Evolutionary conservation across 2,113 vertebrate species (phyloP).

Genomic region (Nanger granti): DNA sequence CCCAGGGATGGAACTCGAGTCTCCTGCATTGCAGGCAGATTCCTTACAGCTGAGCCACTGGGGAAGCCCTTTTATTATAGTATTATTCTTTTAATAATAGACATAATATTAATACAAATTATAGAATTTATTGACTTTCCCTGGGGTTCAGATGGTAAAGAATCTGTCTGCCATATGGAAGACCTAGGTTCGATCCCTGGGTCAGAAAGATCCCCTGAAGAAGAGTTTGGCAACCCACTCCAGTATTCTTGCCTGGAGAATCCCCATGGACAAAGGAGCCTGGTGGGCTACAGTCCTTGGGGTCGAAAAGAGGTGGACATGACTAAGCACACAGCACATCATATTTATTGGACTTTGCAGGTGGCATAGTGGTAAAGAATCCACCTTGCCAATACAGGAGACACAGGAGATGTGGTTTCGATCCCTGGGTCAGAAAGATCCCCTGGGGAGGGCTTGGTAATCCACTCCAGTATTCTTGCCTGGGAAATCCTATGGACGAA

Average conservation of each 20-base stretch:
- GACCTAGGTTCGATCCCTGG: neutral
- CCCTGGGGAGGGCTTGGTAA: neutral
- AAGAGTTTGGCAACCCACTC: neutral
- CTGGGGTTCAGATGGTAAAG: neutral
- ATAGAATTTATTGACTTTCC: neutral
- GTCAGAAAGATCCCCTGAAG: neutral
- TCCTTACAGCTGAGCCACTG: neutral
- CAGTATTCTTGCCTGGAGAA: neutral
- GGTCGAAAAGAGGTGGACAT: neutral
- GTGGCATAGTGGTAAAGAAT: neutral
- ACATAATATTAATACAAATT: neutral
- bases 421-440: neutral
- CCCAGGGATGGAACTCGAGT: neutral
- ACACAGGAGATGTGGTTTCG: neutral
- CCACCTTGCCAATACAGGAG: neutral
- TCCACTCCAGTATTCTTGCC: neutral
- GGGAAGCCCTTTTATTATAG: neutral
- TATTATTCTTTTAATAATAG: neutral
- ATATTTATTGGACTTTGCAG: neutral
- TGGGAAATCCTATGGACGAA: fast-evolving
- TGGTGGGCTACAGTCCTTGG: neutral
- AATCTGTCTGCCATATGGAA: neutral
- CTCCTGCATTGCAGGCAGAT: neutral
- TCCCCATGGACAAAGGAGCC: neutral
- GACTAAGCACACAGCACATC: neutral